Percentiles rank a stretch among this genome's conserved stretches.
Conservation (phyloP, 2,113 vertebrate species). For the Columbina picui region DNA sequence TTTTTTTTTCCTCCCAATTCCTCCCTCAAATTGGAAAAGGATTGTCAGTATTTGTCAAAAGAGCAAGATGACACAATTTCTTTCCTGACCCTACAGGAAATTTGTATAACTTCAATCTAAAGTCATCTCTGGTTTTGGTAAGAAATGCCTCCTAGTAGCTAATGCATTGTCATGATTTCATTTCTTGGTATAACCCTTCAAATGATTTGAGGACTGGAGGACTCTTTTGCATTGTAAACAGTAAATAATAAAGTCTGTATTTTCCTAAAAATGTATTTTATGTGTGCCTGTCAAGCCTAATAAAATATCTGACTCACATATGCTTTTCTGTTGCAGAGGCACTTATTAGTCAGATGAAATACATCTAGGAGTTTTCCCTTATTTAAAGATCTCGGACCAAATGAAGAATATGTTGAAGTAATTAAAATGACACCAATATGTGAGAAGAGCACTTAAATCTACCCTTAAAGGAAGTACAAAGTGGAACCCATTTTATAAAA, state of each 20-base stretch:
- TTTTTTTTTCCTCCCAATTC: no score
- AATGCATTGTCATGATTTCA: not conserved
- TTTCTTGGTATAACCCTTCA: not conserved
- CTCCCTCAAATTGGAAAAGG: not conserved
- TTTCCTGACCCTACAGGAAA: not conserved
- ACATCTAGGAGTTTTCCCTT: not conserved
- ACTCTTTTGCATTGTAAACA: not conserved
- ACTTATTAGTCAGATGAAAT: not conserved
- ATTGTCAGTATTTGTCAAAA: not conserved
- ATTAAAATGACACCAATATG: not conserved
- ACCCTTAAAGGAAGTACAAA: not conserved
- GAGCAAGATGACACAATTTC: not conserved
- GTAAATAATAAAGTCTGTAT: not conserved
- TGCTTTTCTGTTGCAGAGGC: not conserved
- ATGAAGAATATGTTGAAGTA: not conserved
- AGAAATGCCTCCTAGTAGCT: not conserved
- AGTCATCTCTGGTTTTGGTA: not conserved
- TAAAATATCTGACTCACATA: not conserved
- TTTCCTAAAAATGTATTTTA: not conserved
- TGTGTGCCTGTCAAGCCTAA: not conserved
- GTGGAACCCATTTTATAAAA: slow-evolving; percentile 11
- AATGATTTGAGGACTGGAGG: not conserved
- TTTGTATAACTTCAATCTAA: not conserved
- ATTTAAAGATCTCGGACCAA: not conserved
- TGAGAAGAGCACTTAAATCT: not conserved